These are phyloP conservation scores for Notarius quadriscutis DNA, from an alignment of 2,113 vertebrate species.

Conservation along the genomic window DNA sequence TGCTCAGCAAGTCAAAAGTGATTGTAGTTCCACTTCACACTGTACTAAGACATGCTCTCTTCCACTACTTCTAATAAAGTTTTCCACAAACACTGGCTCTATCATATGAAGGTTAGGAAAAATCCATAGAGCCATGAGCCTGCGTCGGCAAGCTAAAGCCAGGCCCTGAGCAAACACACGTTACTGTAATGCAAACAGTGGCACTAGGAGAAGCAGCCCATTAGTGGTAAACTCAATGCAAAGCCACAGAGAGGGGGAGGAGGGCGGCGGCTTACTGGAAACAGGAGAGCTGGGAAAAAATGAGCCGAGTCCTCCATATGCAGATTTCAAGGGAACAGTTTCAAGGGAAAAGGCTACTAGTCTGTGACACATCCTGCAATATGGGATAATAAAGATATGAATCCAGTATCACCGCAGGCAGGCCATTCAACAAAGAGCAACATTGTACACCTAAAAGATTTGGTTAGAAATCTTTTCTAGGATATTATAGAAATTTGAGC, in stretches of 20 bases:
- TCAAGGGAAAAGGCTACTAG: neutral
- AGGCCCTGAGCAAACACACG: conserved; percentile 47
- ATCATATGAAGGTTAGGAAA: conserved; percentile 40
- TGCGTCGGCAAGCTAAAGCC: conserved; percentile 10
- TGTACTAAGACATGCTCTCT: neutral
- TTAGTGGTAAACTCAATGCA: conserved; percentile 43
- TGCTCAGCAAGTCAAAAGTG: neutral
- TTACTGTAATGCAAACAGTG: conserved; percentile 50
- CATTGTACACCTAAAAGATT: too few relatives aligned
- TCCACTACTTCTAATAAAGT: conserved; percentile 33
- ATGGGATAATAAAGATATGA: neutral
- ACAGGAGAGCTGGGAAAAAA: conserved; percentile 30
- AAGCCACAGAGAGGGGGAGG: conserved; percentile 37
- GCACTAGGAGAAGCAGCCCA: conserved; percentile 34
- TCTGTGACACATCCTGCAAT: neutral
- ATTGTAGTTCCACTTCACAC: conserved; percentile 4
- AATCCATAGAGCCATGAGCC: conserved; percentile 33
- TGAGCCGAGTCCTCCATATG: conserved; percentile 5
- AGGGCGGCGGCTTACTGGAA: conserved; percentile 46
- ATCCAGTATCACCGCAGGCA: neutral
- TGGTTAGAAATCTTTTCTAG: neutral
- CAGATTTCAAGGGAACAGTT: conserved; percentile 28
- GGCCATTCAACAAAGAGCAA: neutral
- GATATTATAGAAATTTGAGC: neutral
- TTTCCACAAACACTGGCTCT: conserved; percentile 32